Evolutionary conservation across 2,797 vertebrate species (phyloP).

Genomic region (Argentina silus): DNA sequence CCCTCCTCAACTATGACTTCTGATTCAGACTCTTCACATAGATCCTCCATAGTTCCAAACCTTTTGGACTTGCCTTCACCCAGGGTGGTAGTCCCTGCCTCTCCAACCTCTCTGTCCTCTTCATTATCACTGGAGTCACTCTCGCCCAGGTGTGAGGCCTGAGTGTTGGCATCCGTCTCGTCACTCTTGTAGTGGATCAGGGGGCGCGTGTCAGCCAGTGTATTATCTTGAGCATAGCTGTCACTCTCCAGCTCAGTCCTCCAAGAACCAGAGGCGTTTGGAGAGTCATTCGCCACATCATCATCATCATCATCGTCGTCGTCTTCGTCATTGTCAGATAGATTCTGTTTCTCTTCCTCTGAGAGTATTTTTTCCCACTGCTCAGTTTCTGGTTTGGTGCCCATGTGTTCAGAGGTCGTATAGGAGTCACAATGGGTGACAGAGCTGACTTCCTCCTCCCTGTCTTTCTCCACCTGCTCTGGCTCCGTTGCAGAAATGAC

Average conservation of each 20-base stretch:
- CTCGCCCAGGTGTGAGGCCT: conserved; percentile 63
- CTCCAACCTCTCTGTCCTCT: conserved; percentile 58
- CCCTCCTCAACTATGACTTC: conserved; percentile 60
- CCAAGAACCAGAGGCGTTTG: conserved; percentile 76
- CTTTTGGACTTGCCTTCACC: conserved; percentile 62
- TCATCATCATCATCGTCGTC: conserved; percentile 35
- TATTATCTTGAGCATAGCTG: conserved; percentile 81
- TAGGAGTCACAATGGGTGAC: not conserved
- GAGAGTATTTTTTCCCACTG: not conserved
- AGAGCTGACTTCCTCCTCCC: not conserved
- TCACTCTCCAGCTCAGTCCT: conserved; percentile 73
- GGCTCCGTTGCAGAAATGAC: conserved; percentile 59
- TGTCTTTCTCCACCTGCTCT: conserved; percentile 19
- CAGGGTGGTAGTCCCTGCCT: conserved; percentile 51
- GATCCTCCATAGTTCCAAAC: conserved; percentile 80
- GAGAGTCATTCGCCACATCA: conserved; percentile 70
- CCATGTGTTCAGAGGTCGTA: not conserved
- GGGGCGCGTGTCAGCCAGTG: conserved; percentile 78
- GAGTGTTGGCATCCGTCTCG: conserved; percentile 70
- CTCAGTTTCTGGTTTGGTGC: conserved; percentile 13
- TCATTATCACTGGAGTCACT: conserved; percentile 74
- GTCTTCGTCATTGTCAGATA: conserved; percentile 40
- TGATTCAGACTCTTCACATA: conserved; percentile 75
- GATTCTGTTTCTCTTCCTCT: conserved; percentile 12
- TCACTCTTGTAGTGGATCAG: conserved; percentile 80